Evolutionary conservation across 2,888 invertebrate species (phyloP).

Genomic region (Drosophila anomelani): DNA sequence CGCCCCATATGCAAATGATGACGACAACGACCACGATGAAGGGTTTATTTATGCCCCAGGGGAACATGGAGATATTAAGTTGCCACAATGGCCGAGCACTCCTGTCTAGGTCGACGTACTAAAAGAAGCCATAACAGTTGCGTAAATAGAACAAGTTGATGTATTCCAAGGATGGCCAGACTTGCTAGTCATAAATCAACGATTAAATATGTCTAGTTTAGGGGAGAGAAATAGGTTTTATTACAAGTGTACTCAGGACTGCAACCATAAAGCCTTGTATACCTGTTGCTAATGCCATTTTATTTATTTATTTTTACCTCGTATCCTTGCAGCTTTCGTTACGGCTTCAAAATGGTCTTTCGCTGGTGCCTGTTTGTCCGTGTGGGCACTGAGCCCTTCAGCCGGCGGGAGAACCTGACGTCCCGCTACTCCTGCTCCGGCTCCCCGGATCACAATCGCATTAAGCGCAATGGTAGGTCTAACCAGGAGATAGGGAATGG

Average conservation of each 20-base stretch:
- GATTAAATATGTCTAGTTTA: slow-evolving; percentile 4
- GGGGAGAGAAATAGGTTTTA: neutral
- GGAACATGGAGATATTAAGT: slow-evolving; percentile 28
- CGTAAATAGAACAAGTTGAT: slow-evolving; percentile 39
- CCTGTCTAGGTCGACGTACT: slow-evolving; percentile 20
- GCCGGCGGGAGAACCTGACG: slow-evolving; percentile 90
- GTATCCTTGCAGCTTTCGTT: slow-evolving; percentile 90
- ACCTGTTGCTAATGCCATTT: slow-evolving; percentile 10
- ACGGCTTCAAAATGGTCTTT: slow-evolving; percentile 96
- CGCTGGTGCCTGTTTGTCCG: slow-evolving; percentile 93
- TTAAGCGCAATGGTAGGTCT: slow-evolving; percentile 89
- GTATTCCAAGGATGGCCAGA: slow-evolving; percentile 21
- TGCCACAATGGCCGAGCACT: slow-evolving; percentile 24
- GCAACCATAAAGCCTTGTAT: slow-evolving; percentile 1
- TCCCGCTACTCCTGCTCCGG: slow-evolving; percentile 92
- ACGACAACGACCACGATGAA: slow-evolving; percentile 46
- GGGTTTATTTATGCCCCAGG: slow-evolving; percentile 26
- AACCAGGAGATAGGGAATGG: too few relatives aligned
- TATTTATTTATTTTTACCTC: slow-evolving; percentile 5
- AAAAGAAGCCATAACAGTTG: slow-evolving; percentile 21
- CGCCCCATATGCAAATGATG: slow-evolving; percentile 69
- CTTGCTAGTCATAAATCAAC: slow-evolving; percentile 24
- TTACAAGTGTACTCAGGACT: neutral
- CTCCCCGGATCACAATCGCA: slow-evolving; percentile 90
- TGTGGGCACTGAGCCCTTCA: slow-evolving; percentile 88